phyloP scores from a whole-genome alignment of 2,888 invertebrate genomes.

The Baronia brevicornis region DNA sequence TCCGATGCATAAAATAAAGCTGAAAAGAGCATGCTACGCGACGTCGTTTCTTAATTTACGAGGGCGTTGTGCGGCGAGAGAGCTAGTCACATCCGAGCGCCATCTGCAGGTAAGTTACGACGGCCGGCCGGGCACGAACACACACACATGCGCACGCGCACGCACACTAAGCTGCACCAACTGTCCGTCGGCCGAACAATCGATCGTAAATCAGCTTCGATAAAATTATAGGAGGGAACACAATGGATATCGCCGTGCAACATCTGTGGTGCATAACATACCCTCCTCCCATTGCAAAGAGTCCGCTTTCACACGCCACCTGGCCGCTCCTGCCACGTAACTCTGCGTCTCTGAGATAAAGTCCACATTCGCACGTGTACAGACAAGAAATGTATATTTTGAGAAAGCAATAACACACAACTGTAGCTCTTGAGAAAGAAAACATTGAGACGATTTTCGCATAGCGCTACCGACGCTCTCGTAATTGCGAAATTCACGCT shows the following conservation, averaged over 20 bases:
- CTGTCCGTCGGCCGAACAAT: constrained; percentile 72
- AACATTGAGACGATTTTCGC: constrained; percentile 45
- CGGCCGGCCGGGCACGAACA: constrained; percentile 33
- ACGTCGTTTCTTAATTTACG: constrained; percentile 68
- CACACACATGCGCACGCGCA: constrained; percentile 52
- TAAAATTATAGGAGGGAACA: constrained; percentile 75
- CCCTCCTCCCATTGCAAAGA: constrained; percentile 56
- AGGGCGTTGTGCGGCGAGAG: constrained; percentile 55
- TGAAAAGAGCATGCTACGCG: constrained; percentile 45
- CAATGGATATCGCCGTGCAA: constrained; percentile 59
- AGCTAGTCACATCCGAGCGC: constrained; percentile 50
- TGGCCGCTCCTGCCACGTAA: constrained; percentile 38
- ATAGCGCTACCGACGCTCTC: constrained; percentile 33
- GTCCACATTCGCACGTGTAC: constrained; percentile 69
- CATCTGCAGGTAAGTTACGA: constrained; percentile 63
- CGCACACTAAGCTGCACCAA: constrained; percentile 50
- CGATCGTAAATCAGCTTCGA: constrained; percentile 76
- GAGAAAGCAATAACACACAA: constrained; percentile 43
- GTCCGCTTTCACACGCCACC: constrained; percentile 60
- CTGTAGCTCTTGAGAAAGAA: constrained; percentile 39
- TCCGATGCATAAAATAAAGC: constrained; percentile 50
- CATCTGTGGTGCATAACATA: constrained; percentile 58
- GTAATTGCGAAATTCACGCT: constrained; percentile 76
- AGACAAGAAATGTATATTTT: constrained; percentile 73
- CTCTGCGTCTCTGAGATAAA: constrained; percentile 68